Percentiles rank a stretch among this genome's conserved stretches.
Conservation (phyloP, 2,113 vertebrate species). For the Hemiprocne comata region DNA sequence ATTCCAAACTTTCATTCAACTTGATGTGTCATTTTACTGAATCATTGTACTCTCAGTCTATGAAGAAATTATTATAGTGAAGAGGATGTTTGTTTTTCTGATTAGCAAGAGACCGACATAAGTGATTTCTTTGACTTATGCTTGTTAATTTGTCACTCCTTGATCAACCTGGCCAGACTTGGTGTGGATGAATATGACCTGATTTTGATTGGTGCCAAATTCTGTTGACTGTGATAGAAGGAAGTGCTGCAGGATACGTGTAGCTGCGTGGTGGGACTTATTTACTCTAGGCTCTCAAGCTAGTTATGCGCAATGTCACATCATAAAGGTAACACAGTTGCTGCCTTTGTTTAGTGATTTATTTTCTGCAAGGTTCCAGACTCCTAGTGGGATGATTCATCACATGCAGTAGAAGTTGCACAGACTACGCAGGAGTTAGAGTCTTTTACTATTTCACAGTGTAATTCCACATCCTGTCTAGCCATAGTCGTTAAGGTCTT, state of each 20-base stretch:
- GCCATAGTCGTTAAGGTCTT: not conserved
- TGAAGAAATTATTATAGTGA: not conserved
- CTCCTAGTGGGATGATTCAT: not conserved
- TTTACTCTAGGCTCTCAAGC: not conserved
- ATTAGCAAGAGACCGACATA: not conserved
- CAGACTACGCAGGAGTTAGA: not conserved
- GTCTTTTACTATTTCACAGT: not conserved
- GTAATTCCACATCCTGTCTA: not conserved
- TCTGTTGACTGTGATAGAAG: not conserved
- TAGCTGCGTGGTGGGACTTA: not conserved
- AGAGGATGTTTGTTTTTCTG: not conserved
- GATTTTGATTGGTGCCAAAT: not conserved
- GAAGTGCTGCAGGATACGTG: not conserved
- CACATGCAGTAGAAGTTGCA: not conserved
- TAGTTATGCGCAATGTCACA: not conserved
- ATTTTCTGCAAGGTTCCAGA: not conserved
- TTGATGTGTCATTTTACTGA: not conserved
- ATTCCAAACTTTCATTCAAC: not conserved
- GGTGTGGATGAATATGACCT: not conserved
- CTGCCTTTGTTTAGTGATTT: not conserved
- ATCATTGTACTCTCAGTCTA: not conserved
- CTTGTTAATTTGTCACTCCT: not conserved
- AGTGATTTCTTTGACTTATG: not conserved
- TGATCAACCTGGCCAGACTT: not conserved
- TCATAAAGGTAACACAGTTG: not conserved